These are phyloP conservation scores for Pithys albifrons DNA, from an alignment of 2,113 vertebrate species.

Conservation along the genomic window DNA sequence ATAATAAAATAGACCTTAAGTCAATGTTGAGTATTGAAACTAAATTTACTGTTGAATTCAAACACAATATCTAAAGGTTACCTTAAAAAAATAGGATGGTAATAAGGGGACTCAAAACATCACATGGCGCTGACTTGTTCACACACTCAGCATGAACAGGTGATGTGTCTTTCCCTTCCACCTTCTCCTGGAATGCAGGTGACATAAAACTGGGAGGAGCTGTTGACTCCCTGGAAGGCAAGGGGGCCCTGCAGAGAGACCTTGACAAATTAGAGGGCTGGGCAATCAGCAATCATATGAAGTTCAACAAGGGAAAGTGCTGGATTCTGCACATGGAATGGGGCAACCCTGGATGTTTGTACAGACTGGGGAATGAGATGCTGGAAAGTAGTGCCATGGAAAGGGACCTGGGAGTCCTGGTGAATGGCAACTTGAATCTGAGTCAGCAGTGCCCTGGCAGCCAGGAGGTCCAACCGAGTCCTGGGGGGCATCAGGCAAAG, in stretches of 20 bases:
- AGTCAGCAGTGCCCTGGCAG: not conserved
- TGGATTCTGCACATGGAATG: not conserved
- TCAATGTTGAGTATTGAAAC: not conserved
- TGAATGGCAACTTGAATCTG: not conserved
- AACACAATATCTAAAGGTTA: not conserved
- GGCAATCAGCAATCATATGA: not conserved
- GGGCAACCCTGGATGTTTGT: not conserved
- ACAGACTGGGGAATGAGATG: not conserved
- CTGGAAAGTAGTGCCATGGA: not conserved
- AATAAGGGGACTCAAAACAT: not conserved
- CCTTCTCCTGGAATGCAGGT: not conserved
- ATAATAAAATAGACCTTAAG: not conserved
- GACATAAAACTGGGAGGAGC: not conserved
- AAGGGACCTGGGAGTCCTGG: not conserved
- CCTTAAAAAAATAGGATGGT: not conserved
- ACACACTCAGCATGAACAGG: not conserved
- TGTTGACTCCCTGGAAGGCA: not conserved
- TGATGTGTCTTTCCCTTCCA: not conserved
- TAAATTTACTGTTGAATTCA: not conserved
- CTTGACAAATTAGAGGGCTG: not conserved
- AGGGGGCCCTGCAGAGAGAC: not conserved
- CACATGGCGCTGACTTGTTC: not conserved
- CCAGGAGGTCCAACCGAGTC: not conserved
- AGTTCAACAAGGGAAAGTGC: not conserved
- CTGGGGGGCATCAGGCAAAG: not conserved